These are phyloP conservation scores for Ormia ochracea DNA, from an alignment of 2,888 invertebrate genomes.

Conservation along the genomic window DNA sequence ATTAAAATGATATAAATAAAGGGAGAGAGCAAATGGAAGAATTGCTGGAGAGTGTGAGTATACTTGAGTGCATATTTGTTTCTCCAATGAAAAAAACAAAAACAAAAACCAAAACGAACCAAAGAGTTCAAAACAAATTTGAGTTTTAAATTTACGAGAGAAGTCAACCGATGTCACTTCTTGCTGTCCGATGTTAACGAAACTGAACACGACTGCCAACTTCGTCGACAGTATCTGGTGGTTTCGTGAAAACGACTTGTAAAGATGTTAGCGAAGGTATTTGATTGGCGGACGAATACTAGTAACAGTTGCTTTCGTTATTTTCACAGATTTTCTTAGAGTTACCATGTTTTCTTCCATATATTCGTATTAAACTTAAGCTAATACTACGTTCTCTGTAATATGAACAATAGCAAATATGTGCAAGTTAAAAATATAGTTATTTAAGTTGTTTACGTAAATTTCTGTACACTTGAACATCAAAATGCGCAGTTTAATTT, in stretches of 20 bases:
- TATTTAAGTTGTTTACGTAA: too few relatives aligned
- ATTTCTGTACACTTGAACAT: too few relatives aligned
- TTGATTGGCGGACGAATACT: constrained; percentile 61
- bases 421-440: too few relatives aligned
- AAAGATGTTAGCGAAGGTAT: constrained; percentile 34
- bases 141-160: not conserved
- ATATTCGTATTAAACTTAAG: too few relatives aligned
- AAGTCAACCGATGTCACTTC: not conserved
- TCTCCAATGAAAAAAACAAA: not conserved
- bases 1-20: constrained; percentile 34
- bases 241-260: constrained; percentile 26
- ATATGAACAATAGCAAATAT: too few relatives aligned
- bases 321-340: not conserved
- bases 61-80: not conserved
- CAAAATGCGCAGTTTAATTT: too few relatives aligned
- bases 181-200: constrained; percentile 8
- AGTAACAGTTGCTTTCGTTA: constrained; percentile 6
- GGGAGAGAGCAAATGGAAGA: not conserved
- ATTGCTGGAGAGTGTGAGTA: not conserved
- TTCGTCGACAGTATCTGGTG: not conserved
- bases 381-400: too few relatives aligned
- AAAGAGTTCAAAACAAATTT: not conserved
- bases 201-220: constrained; percentile 16
- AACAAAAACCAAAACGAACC: not conserved
- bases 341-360: not conserved